Percentiles rank a stretch among this genome's conserved stretches.
These are phyloP conservation scores for Drosophila nigrodunni DNA, from an alignment of 1,140 invertebrate species.

Conservation along the genomic window DNA sequence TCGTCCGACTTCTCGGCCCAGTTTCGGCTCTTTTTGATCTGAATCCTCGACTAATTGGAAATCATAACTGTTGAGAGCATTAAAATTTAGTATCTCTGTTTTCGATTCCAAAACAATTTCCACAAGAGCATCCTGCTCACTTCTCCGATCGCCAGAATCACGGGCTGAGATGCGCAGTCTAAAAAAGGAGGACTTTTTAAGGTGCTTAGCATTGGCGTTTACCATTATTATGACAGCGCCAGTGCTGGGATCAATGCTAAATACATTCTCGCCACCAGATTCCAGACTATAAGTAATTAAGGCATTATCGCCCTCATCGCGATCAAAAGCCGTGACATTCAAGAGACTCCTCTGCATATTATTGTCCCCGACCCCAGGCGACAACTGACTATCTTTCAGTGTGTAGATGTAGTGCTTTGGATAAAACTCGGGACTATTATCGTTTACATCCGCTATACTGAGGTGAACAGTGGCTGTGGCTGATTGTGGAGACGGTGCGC, in stretches of 20 bases:
- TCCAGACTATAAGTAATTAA: conserved; percentile 91
- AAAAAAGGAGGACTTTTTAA: conserved; percentile 88
- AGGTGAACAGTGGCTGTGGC: conserved; percentile 94
- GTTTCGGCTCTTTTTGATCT: conserved; percentile 86
- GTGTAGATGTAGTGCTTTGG: conserved; percentile 92
- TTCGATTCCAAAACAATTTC: conserved; percentile 91
- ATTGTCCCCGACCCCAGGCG: conserved; percentile 85
- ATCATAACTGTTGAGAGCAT: conserved; percentile 90
- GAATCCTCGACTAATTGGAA: conserved; percentile 93
- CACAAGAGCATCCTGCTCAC: conserved; percentile 90
- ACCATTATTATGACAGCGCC: conserved; percentile 89
- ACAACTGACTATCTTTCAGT: conserved; percentile 87
- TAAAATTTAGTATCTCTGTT: conserved; percentile 90
- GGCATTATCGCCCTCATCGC: conserved; percentile 93
- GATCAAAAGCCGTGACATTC: conserved; percentile 91
- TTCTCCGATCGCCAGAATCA: conserved; percentile 90
- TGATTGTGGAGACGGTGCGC: conserved; percentile 91
- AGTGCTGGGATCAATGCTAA: conserved; percentile 90
- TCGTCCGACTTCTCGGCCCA: conserved; percentile 90
- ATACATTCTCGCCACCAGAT: conserved; percentile 91
- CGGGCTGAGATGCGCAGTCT: conserved; percentile 90
- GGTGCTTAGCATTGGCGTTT: conserved; percentile 77
- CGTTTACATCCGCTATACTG: conserved; percentile 94
- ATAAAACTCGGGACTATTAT: conserved; percentile 95
- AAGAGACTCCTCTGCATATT: conserved; percentile 86